phyloP scores from a whole-genome alignment of 2,113 vertebrate genomes.

The Mesoclemmys tuberculata region DNA sequence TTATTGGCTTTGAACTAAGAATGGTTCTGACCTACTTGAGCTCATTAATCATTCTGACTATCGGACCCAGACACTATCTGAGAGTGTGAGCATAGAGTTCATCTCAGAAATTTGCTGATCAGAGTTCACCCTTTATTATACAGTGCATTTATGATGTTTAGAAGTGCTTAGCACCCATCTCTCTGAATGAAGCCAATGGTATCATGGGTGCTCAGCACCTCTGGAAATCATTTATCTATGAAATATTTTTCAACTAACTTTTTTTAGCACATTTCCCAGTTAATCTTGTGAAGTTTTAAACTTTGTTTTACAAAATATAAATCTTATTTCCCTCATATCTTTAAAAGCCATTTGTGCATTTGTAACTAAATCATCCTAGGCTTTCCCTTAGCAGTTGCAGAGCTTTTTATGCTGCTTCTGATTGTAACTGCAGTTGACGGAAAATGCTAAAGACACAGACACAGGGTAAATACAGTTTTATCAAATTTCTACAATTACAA shows the following conservation, averaged over 20 bases:
- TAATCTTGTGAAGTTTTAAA: background rate
- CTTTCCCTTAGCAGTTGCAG: background rate
- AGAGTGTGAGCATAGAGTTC: background rate
- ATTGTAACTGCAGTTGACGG: background rate
- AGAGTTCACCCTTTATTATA: background rate
- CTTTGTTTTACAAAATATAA: background rate
- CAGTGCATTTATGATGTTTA: background rate
- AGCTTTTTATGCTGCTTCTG: background rate
- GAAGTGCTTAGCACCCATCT: background rate
- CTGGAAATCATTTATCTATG: background rate
- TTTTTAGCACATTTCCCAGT: background rate
- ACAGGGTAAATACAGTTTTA: constrained; percentile 16
- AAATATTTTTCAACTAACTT: too few relatives aligned
- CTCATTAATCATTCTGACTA: background rate
- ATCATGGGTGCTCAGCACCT: background rate
- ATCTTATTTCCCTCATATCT: background rate
- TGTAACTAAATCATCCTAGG: background rate
- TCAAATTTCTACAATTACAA: constrained; percentile 29
- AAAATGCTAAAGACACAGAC: background rate
- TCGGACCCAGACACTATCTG: background rate
- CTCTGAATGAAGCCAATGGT: background rate
- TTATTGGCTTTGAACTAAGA: background rate
- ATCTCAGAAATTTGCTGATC: background rate
- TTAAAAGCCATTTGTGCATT: background rate
- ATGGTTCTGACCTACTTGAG: background rate